Evolutionary conservation across 2,797 vertebrate species (phyloP).

Genomic region (Gymnopithys bicolor): DNA sequence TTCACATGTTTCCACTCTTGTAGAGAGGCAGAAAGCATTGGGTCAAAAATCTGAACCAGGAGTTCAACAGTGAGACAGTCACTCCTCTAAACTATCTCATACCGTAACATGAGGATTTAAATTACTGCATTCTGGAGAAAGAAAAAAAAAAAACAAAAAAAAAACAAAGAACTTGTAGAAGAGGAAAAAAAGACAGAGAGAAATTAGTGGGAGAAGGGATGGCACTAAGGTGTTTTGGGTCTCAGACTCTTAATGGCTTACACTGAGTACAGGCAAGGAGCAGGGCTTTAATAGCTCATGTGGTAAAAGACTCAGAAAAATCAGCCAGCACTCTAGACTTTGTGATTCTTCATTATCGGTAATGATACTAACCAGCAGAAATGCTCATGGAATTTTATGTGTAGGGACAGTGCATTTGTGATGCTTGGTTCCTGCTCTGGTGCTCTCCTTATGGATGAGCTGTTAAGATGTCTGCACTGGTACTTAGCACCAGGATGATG

Average conservation of each 20-base stretch:
- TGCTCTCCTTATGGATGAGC: not conserved
- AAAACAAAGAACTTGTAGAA: not conserved
- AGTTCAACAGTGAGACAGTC: not conserved
- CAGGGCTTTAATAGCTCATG: not conserved
- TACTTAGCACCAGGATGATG: not conserved
- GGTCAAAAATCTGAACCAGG: not conserved
- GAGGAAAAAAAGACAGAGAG: not conserved
- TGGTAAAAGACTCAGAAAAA: not conserved
- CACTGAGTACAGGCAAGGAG: accelerated
- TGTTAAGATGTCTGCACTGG: not conserved
- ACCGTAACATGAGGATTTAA: not conserved
- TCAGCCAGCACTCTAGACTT: not conserved
- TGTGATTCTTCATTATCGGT: not conserved
- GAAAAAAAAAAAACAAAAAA: too few species aligned
- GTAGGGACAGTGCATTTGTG: accelerated
- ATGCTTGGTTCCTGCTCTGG: not conserved
- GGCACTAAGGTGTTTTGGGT: not conserved
- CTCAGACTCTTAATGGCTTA: not conserved
- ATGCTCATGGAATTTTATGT: not conserved
- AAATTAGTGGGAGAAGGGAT: not conserved
- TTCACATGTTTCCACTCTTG: not conserved
- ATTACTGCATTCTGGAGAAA: not conserved
- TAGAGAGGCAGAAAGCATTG: not conserved
- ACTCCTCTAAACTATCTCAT: not conserved
- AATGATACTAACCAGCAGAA: not conserved